Percentiles rank a stretch among this genome's conserved stretches.
These are phyloP conservation scores for Sebastes ruberrimus DNA, from an alignment of 2,797 vertebrate species.

Conservation along the genomic window DNA sequence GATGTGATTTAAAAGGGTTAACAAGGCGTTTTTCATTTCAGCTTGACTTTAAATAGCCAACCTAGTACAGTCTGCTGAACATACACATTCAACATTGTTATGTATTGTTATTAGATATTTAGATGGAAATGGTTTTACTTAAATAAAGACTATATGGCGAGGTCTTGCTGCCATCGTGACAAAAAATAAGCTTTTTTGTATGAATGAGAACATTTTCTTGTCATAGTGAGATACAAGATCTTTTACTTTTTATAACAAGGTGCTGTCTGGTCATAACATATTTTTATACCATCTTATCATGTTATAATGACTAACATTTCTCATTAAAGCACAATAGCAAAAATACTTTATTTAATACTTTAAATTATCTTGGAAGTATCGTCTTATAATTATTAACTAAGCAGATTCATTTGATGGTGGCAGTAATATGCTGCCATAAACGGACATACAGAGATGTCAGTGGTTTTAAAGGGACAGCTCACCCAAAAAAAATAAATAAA, in stretches of 20 bases:
- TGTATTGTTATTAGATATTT: not conserved
- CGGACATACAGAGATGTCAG: not conserved
- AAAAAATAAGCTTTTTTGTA: not conserved
- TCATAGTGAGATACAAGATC: not conserved
- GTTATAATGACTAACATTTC: not conserved
- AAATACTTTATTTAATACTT: not conserved
- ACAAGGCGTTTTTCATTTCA: fast-evolving
- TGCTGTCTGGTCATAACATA: not conserved
- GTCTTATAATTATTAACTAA: not conserved
- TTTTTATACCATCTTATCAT: not conserved
- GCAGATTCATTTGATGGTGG: not conserved
- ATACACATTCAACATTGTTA: not conserved
- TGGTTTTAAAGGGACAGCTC: not conserved
- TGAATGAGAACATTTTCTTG: not conserved
- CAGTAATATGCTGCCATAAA: not conserved
- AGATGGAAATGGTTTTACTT: not conserved
- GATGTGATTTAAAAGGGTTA: too few relatives aligned
- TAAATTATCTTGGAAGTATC: not conserved
- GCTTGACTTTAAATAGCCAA: not conserved
- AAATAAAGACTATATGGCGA: not conserved
- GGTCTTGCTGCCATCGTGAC: not conserved
- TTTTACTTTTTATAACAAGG: not conserved
- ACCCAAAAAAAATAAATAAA: too few relatives aligned
- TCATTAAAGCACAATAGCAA: not conserved
- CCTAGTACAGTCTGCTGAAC: not conserved